These are phyloP conservation scores for Diogma glabrata DNA, from an alignment of 2,888 invertebrate species.

Conservation along the genomic window DNA sequence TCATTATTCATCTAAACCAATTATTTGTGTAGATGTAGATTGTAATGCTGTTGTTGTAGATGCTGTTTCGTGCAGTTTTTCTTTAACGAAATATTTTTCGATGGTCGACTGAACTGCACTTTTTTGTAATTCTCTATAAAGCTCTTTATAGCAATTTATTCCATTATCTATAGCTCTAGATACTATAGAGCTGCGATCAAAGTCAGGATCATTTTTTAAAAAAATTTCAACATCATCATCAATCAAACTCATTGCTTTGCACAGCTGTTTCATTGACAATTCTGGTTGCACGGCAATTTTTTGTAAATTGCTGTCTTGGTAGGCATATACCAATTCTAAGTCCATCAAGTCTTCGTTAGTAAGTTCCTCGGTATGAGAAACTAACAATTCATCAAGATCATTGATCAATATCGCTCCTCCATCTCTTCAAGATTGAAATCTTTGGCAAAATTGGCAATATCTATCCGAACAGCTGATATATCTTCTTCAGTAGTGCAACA, in stretches of 20 bases:
- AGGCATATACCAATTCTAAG: background rate
- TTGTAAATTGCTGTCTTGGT: background rate
- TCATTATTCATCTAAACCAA: no score
- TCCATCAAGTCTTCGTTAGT: conserved; percentile 17
- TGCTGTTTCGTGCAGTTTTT: no score
- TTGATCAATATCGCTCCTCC: no score
- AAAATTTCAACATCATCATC: background rate
- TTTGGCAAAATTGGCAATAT: conserved; percentile 18
- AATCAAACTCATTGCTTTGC: background rate
- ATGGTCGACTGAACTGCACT: no score
- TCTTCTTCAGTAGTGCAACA: conserved; percentile 14
- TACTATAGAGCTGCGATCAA: conserved; percentile 13
- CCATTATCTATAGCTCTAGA: background rate
- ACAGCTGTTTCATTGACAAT: background rate
- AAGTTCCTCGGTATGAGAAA: conserved; percentile 18
- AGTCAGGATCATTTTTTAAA: conserved; percentile 9
- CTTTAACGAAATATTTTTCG: no score
- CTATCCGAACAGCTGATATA: conserved; percentile 17
- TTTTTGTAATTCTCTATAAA: no score
- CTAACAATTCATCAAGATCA: conserved; percentile 18
- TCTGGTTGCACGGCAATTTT: background rate
- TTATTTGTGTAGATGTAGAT: no score
- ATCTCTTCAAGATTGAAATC: background rate
- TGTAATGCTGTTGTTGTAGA: no score
- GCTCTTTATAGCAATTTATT: background rate